Evolutionary conservation across 2,888 invertebrate species (phyloP).

Genomic region (Acanthosepion esculentum): DNA sequence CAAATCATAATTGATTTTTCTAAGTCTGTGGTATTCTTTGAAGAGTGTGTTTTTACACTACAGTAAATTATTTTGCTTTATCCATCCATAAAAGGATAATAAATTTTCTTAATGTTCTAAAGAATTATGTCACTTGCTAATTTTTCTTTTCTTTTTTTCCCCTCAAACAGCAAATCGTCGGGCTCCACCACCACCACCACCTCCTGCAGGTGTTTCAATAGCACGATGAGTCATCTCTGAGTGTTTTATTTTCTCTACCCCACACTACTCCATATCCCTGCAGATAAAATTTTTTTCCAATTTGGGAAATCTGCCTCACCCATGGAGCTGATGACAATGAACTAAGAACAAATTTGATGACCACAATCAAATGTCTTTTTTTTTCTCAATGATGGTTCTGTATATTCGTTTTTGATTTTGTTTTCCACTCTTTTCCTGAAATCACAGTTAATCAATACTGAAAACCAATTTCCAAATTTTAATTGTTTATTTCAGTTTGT

Average conservation of each 20-base stretch:
- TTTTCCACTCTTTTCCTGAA: background rate
- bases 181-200: slow-evolving; percentile 39
- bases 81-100: no score
- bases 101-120: background rate
- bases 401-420: background rate
- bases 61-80: no score
- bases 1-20: background rate
- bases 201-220: slow-evolving; percentile 15
- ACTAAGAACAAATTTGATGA: background rate
- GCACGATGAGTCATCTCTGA: slow-evolving; percentile 35
- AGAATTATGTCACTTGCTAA: background rate
- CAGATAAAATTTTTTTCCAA: background rate
- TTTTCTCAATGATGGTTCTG: background rate
- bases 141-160: background rate
- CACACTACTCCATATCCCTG: background rate
- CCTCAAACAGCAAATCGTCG: background rate
- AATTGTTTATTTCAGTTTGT: background rate
- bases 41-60: no score
- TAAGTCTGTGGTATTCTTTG: no score
- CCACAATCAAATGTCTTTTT: background rate
- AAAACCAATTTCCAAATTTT: background rate
- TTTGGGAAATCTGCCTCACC: background rate
- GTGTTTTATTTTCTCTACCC: background rate
- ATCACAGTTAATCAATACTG: background rate
- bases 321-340: slow-evolving; percentile 20